Conservation (phyloP, 2,797 vertebrate species). For the Clamator glandarius region DNA sequence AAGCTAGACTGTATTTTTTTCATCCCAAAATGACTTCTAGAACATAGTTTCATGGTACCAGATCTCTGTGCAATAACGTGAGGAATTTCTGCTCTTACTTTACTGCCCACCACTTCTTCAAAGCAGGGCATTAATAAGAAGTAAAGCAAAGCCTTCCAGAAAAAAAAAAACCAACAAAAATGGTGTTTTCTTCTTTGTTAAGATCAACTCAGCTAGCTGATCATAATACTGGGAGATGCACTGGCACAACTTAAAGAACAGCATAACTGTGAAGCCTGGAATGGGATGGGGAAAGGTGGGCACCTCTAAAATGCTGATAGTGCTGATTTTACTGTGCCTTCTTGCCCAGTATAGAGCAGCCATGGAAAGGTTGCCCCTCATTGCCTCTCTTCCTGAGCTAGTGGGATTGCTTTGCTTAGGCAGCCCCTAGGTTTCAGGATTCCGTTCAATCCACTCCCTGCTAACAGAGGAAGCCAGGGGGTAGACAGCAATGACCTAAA, state of each 20-base stretch:
- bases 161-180: neutral
- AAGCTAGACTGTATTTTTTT: neutral
- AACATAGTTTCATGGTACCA: neutral
- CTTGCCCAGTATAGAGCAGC: rapidly evolving
- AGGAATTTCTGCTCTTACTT: neutral
- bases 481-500: neutral
- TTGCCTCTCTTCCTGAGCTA: neutral
- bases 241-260: neutral
- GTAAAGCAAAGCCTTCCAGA: neutral
- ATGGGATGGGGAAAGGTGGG: neutral
- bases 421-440: neutral
- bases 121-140: neutral
- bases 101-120: neutral
- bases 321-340: neutral
- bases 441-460: neutral
- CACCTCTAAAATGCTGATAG: neutral
- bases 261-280: neutral
- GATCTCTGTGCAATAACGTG: neutral
- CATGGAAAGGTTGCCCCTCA: neutral
- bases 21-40: neutral
- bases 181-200: neutral
- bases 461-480: neutral
- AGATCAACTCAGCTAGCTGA: neutral
- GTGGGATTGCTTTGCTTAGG: neutral
- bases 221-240: neutral